phyloP scores from a whole-genome alignment of 2,888 invertebrate species.

The Lochmaea capreae region DNA sequence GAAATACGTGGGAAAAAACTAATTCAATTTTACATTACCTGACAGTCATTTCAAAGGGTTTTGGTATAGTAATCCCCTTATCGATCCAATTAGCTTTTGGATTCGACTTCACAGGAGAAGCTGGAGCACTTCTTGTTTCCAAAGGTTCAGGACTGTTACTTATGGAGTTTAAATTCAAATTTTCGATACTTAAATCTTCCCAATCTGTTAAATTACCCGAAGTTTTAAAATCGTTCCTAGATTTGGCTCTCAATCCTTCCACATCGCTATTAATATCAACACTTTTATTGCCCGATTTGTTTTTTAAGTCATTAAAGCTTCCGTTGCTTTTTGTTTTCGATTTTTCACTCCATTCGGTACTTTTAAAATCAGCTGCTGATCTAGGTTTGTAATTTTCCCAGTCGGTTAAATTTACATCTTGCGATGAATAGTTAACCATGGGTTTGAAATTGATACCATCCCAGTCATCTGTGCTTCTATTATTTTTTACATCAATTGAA shows the following conservation, averaged over 20 bases:
- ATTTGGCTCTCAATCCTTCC: constrained; percentile 51
- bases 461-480: background rate
- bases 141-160: constrained; percentile 49
- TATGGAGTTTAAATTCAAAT: constrained; percentile 57
- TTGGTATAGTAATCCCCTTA: constrained; percentile 71
- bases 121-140: constrained; percentile 70
- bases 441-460: constrained; percentile 12
- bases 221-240: constrained; percentile 55
- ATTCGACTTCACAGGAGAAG: constrained; percentile 68
- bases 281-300: background rate
- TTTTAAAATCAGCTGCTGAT: constrained; percentile 17
- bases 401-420: constrained; percentile 8
- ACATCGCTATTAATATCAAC: constrained; percentile 16
- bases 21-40: constrained; percentile 65
- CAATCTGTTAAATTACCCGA: constrained; percentile 51
- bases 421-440: constrained; percentile 4
- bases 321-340: background rate
- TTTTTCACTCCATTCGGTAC: background rate
- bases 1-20: no score
- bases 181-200: constrained; percentile 61
- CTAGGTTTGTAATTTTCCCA: constrained; percentile 13
- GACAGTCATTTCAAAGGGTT: constrained; percentile 78
- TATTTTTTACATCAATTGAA: background rate
- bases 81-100: constrained; percentile 58
- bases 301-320: background rate